Base-by-base conservation (phyloP, 1,140 invertebrate species). In the Rhagoletis pomonella region DNA sequence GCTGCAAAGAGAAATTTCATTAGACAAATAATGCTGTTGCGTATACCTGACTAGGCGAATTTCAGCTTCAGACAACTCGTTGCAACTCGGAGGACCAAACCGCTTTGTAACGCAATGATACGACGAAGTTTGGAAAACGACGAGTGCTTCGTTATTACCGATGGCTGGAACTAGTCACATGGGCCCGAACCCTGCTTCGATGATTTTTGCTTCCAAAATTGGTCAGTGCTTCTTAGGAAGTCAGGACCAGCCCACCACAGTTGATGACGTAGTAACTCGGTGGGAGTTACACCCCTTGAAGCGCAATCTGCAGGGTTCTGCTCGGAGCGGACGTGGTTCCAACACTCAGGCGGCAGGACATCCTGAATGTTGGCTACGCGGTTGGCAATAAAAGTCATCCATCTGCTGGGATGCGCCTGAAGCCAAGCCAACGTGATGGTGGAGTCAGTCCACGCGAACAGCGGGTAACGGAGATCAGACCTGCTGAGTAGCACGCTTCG, bases 1-100 rank as follows among this genome's bases (percentile, higher is more conserved):
- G 4, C 64, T 67, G 64, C 64, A 67, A 67, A 62, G 60, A 62
- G 60, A 62, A 62, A 55, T 62, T 17, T 62, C 60, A 62, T 62
- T 17, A 17, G 60, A 9, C 5, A 29, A 67, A 39, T 67, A 67
- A 67, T 29, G 2, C 2, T 29, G 64, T 67, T 67, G 64, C 6
- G 29, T 39, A 67, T 67, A 67, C 64, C 29, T 67, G 6, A 67
- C 19, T 39, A 67, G 4, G n/a, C 64, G n/a, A 19, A 67, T n/a
- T 39, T 67, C 64, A 39, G n/a, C 19, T 6, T 67, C 60, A n/a
- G 60, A 12, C 17, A 62, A 17, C 60, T 62, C 60, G 10, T 62
- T 7, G 4, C 4, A 12, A 17, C 17, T 62, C 60, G 60, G 7
- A 17, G 10, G 7, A 14, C 60, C 60, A 62, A n/a, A 62, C 4